phyloP scores from a whole-genome alignment of 2,797 vertebrate genomes.

The Typhlichthys subterraneus region DNA sequence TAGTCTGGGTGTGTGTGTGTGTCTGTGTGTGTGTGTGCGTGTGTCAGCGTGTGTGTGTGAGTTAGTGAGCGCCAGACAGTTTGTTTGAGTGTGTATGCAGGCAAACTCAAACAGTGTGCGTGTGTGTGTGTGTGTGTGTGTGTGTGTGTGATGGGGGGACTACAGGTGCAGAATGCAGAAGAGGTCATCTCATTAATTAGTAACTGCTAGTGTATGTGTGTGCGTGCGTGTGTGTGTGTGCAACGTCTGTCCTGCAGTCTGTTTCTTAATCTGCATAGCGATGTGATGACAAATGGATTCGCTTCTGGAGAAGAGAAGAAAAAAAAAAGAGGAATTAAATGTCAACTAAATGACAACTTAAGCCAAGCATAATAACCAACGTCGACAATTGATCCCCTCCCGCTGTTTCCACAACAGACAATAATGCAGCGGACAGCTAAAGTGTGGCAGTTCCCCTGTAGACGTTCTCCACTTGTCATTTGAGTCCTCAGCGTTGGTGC shows the following conservation, averaged over 20 bases:
- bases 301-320: conserved; percentile 19
- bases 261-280: conserved; percentile 61
- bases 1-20: conserved; percentile 1
- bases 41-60: conserved; percentile 25
- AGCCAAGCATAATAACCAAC: conserved; percentile 23
- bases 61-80: conserved; percentile 18
- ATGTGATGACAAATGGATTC: conserved; percentile 48
- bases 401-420: conserved; percentile 22
- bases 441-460: conserved; percentile 24
- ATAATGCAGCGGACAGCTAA: conserved; percentile 23
- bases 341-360: conserved; percentile 31
- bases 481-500: conserved; percentile 20
- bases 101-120: background rate
- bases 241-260: conserved; percentile 50
- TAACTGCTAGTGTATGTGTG: conserved; percentile 62
- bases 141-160: conserved; percentile 11
- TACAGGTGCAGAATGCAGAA: conserved; percentile 70
- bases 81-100: conserved; percentile 21
- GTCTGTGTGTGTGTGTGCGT: conserved; percentile 19
- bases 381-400: conserved; percentile 19
- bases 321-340: conserved; percentile 37
- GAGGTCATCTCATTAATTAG: conserved; percentile 80
- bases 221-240: conserved; percentile 41
- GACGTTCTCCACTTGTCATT: conserved; percentile 25
- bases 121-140: conserved; percentile 25